phyloP scores from a whole-genome alignment of 2,797 vertebrate species.

The Thunnus albacares region DNA sequence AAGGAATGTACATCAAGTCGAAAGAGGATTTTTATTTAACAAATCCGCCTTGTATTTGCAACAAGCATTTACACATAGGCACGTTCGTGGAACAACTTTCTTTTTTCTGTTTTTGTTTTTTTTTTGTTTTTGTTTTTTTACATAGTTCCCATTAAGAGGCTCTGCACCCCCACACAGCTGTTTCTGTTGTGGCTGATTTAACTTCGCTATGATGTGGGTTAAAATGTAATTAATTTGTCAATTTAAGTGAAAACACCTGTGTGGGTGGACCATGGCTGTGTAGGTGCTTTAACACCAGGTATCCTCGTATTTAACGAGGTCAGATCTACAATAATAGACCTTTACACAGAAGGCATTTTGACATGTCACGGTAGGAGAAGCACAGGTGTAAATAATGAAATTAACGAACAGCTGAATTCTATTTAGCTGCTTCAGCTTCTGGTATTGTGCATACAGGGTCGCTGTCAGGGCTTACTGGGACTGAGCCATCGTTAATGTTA shows the following conservation, averaged over 20 bases:
- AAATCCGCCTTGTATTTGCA: constrained; percentile 23
- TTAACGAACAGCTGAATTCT: no score
- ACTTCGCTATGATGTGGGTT: neutral
- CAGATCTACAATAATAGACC: neutral
- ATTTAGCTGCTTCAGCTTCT: neutral
- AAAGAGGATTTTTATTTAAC: constrained; percentile 53
- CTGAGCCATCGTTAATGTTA: no score
- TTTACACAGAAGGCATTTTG: neutral
- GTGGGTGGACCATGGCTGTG: neutral
- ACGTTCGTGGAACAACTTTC: constrained; percentile 19
- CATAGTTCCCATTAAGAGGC: neutral
- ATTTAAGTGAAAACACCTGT: neutral
- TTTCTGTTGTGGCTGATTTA: neutral
- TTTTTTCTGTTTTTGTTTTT: no score
- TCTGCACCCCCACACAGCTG: neutral
- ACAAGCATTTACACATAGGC: constrained; percentile 28
- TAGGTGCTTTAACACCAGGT: neutral
- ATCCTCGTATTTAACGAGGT: neutral
- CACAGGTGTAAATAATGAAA: neutral
- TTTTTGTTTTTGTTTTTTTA: neutral
- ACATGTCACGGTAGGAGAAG: neutral
- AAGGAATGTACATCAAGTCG: neutral
- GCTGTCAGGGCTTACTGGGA: no score
- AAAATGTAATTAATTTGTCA: neutral
- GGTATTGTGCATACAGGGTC: no score